Conservation (phyloP, 2,888 invertebrate species). For the Acrobasis repandana region DNA sequence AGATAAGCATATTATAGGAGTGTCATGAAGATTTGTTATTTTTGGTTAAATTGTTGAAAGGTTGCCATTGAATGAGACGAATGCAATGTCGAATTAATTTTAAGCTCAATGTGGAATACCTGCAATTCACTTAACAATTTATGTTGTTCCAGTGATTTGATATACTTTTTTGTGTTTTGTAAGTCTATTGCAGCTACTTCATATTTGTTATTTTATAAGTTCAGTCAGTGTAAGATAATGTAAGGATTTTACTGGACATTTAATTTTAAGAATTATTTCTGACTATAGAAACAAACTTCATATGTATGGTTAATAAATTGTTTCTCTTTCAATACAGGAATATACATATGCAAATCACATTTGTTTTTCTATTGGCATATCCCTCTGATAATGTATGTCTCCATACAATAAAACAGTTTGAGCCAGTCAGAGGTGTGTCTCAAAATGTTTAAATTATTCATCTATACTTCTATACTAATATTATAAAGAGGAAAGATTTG, state of each 20-base stretch:
- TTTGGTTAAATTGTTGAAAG: conserved; percentile 47
- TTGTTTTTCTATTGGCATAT: not conserved
- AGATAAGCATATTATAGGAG: conserved; percentile 40
- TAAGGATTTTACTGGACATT: conserved; percentile 52
- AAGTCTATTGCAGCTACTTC: conserved; percentile 43
- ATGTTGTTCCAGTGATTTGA: conserved; percentile 11
- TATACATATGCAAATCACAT: conserved; percentile 1
- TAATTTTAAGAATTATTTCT: conserved; percentile 34
- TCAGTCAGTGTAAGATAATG: conserved; percentile 49
- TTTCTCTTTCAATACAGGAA: conserved; percentile 26
- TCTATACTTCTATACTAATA: too few relatives aligned
- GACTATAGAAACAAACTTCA: conserved; percentile 19
- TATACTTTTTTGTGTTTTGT: conserved; percentile 21
- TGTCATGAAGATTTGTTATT: conserved; percentile 47
- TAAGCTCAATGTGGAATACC: conserved; percentile 38
- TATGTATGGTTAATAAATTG: conserved; percentile 18
- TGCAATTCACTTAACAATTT: conserved; percentile 32
- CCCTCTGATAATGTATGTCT: not conserved
- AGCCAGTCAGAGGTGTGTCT: too few relatives aligned
- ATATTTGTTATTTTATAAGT: conserved; percentile 46
- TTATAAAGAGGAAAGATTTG: too few relatives aligned
- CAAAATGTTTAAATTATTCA: too few relatives aligned
- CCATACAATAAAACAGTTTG: not conserved
- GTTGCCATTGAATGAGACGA: conserved; percentile 51
- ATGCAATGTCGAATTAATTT: conserved; percentile 41